These are phyloP conservation scores for Gobio gobio DNA, from an alignment of 2,113 vertebrate species.

Conservation along the genomic window DNA sequence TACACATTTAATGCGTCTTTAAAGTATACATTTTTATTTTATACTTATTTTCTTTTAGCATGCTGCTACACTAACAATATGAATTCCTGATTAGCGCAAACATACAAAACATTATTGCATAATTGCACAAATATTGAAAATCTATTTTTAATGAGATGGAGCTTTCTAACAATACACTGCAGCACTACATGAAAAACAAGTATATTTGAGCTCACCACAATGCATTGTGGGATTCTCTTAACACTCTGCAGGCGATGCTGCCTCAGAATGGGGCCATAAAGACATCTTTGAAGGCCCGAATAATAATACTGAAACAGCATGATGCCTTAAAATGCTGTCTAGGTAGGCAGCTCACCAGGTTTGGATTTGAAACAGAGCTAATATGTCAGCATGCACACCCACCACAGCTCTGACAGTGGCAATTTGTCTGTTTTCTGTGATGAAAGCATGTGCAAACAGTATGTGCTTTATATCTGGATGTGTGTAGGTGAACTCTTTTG, in stretches of 20 bases:
- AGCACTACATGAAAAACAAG: background rate
- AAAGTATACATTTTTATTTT: background rate
- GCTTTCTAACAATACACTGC: background rate
- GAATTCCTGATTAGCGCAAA: background rate
- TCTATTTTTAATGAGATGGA: background rate
- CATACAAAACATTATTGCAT: background rate
- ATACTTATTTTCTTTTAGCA: background rate
- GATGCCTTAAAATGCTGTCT: background rate
- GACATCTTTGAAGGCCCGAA: background rate
- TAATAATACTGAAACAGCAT: background rate
- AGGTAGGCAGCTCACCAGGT: background rate
- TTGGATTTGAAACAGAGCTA: constrained; percentile 5
- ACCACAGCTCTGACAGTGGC: background rate
- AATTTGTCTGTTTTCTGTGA: constrained; percentile 2
- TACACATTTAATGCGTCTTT: background rate
- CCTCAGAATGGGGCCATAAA: background rate
- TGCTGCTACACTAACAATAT: background rate
- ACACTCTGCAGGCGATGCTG: background rate
- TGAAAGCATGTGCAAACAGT: constrained; percentile 29
- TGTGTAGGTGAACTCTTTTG: background rate
- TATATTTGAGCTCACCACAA: background rate
- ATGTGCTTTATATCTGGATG: background rate
- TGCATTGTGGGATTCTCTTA: background rate
- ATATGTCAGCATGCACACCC: background rate
- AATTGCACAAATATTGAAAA: background rate